Evolutionary conservation across 2,113 vertebrate genomes (phyloP), one percentile per base, ranked within the genome.

Genomic region (Nicator chloris): DNA sequence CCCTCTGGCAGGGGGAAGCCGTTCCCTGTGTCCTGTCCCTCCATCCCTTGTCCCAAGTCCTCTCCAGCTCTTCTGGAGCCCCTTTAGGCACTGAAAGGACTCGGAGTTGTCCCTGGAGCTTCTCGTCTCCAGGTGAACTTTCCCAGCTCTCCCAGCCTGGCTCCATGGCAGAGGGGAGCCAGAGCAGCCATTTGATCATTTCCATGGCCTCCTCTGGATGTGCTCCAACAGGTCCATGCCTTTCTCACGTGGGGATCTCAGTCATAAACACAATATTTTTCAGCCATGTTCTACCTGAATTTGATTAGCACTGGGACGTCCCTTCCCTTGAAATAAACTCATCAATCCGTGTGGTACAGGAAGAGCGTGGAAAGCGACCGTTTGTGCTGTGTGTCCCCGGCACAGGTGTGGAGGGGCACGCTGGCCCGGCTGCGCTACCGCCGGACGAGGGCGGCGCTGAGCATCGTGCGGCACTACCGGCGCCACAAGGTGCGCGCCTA

Each of bases 401-500:
- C 18, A 0, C 90, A 99, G 99, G 98, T 99, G 22, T 99, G 99
- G 99, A 97, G 99, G 45, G 99, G 99, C 61, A 98, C 99, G 3
- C 77, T 99, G 65, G 99, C 99, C 70, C 98, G 99, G 30, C 98
- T 98, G 94, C 98, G 97, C 31, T 99, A 99, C 90, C 98, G 98
- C 88, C 98, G 98, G 59, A 99, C 99, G 49, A 97, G 96, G 44
- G 99, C 99, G 0, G 99, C 98, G 3, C 97, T 98, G 54, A 96
- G 96, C 8, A 99, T 99, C 79, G 94, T 98, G 76, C 97, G 92
- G 50, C 98, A 98, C 7, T 99, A 99, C 94, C 97, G 99, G 19
- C 98, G 97, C 95, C 99, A 99, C 98, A 99, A 99, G 76, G 99
- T 99, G 18, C 99, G 98, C 71, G 98, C 99, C 0, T 99, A 99